Evolutionary conservation across 1,140 invertebrate genomes (phyloP), one percentile per base, ranked within the genome.

Genomic region (Drosophila ironensis): DNA sequence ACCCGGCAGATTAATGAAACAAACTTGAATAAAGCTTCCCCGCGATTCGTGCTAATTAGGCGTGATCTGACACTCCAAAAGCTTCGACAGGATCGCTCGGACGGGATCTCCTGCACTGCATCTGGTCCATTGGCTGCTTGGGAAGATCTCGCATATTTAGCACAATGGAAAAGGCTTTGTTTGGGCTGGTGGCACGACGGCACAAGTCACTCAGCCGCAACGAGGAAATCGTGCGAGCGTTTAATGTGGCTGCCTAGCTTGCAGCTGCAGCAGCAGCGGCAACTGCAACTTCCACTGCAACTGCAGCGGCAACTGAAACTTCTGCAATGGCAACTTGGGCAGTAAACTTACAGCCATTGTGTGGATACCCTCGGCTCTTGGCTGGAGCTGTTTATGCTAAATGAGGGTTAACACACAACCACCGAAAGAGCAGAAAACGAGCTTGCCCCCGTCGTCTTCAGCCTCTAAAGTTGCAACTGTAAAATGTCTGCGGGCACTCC

Each of bases 161-260:
- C 75, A 75, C 66, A 80, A 71, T 78, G 75, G 67, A 57, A 50
- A 54, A 61, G 33, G 71, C 45, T 78, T 75, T 64, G 48, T 47
- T 37, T 33, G 3, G 5, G 74, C 80, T 63, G 30, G 54, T 67
- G 74, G 80, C 74, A 84, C 80, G 80, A 82, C 80, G 74, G 80
- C 80, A 84, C 80, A 84, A 80, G 80, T 78, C 80, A 84, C 69
- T 84, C 80, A 84, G 78, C 74, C 80, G 80, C 80, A 84, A 84
- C 80, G 74, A 86, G 80, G 80, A 86, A 86, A 84, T 84, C 80
- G 80, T 86, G 80, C 80, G 80, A 80, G 73, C 74, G 74, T 78
- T 84, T 84, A 84, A 78, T 61, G 59, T 61, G 72, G 60, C 20
- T 17, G 50, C 40, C 22, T 19, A 44, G 28, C 63, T 70, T 14